Evolutionary conservation across 2,113 vertebrate species (phyloP).

Genomic region (Tiliqua scincoides): DNA sequence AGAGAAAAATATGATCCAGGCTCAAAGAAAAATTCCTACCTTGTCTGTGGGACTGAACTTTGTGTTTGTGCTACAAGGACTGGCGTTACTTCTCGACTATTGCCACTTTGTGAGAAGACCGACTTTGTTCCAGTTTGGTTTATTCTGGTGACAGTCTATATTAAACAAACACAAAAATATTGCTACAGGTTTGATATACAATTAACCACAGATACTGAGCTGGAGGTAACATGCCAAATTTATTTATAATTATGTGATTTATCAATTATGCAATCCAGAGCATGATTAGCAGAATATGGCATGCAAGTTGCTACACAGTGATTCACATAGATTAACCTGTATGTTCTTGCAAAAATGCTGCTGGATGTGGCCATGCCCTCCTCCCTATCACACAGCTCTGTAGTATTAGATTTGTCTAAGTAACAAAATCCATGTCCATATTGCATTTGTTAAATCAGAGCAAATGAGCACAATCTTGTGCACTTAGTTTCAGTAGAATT

Average conservation of each 20-base stretch:
- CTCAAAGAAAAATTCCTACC: conserved; percentile 72
- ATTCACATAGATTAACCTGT: not conserved
- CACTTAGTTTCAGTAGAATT: not conserved
- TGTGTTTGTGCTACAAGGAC: conserved; percentile 95
- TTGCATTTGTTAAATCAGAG: not conserved
- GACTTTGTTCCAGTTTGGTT: conserved; percentile 93
- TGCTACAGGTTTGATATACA: conserved; percentile 71
- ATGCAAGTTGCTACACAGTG: not conserved
- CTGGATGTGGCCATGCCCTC: not conserved
- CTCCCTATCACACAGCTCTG: not conserved
- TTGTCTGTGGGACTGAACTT: conserved; percentile 94
- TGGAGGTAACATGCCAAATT: not conserved
- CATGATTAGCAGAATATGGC: not conserved
- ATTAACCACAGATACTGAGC: not conserved
- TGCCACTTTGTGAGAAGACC: conserved; percentile 96
- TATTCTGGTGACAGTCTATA: conserved; percentile 92
- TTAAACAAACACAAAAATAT: conserved; percentile 60
- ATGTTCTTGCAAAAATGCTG: not conserved
- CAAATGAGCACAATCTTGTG: not conserved
- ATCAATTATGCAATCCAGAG: not conserved
- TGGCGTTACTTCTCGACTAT: conserved; percentile 94
- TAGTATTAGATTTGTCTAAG: not conserved
- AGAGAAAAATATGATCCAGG: not conserved
- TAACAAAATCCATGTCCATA: not conserved
- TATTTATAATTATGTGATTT: not conserved